phyloP scores from a whole-genome alignment of 2,113 vertebrate species.

The Candoia aspera region DNA sequence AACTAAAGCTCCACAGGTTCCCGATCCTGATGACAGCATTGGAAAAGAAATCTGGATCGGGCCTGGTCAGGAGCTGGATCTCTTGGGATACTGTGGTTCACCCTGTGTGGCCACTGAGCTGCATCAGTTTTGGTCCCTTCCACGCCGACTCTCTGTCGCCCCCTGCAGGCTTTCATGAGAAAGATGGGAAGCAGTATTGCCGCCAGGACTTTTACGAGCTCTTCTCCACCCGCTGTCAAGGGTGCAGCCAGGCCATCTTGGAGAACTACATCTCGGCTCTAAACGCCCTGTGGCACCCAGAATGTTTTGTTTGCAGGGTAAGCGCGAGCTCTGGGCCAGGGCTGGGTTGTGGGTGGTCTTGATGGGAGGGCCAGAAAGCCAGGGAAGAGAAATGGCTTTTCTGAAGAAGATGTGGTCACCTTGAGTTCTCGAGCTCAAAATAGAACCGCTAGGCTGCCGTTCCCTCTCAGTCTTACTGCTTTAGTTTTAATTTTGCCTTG shows the following conservation, averaged over 20 bases:
- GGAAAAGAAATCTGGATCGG: neutral
- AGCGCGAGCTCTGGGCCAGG: neutral
- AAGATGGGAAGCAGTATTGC: constrained; percentile 89
- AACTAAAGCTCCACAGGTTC: neutral
- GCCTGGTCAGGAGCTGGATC: neutral
- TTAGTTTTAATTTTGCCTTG: neutral
- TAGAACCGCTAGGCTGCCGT: neutral
- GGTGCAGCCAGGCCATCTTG: constrained; percentile 87
- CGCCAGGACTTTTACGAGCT: constrained; percentile 88
- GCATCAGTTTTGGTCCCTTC: neutral
- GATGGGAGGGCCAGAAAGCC: neutral
- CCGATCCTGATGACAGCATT: neutral
- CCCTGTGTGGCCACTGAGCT: neutral
- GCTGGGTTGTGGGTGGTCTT: too few species aligned
- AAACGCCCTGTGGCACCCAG: constrained; percentile 88
- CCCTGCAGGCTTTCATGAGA: constrained; percentile 86
- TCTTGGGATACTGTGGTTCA: neutral
- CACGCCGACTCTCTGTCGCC: too few species aligned
- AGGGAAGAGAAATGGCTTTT: neutral
- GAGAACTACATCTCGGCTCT: constrained; percentile 95
- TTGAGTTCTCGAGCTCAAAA: neutral
- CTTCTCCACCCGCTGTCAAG: constrained; percentile 86
- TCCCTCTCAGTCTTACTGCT: neutral
- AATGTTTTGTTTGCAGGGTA: constrained; percentile 80
- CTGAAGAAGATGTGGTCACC: neutral